Evolutionary conservation across 2,797 vertebrate species (phyloP).

Genomic region (Antennarius maculatus): DNA sequence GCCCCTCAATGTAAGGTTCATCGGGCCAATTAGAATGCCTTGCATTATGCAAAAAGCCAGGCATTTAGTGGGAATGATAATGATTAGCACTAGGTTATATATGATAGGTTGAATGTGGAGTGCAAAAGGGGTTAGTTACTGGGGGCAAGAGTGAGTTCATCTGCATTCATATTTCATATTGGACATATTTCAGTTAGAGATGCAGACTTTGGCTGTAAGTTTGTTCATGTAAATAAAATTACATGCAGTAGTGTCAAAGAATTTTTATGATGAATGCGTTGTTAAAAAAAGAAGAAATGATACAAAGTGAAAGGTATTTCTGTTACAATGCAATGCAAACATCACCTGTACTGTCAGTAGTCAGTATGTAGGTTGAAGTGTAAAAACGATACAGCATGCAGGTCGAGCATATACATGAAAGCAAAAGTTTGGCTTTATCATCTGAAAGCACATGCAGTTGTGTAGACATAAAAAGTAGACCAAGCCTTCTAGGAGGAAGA

Average conservation of each 20-base stretch:
- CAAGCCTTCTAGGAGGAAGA: too few relatives aligned
- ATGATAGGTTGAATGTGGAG: conserved; percentile 51
- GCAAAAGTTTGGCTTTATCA: background rate
- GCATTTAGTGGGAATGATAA: conserved; percentile 79
- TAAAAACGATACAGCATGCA: background rate
- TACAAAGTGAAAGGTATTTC: conserved; percentile 7
- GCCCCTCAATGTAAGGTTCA: conserved; percentile 68
- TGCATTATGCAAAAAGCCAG: conserved; percentile 72
- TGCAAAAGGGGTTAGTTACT: conserved; percentile 47
- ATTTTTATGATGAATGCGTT: conserved; percentile 6
- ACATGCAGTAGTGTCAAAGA: background rate
- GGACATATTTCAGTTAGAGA: conserved; percentile 58
- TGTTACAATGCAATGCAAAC: background rate
- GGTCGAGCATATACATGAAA: background rate
- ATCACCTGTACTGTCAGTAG: background rate
- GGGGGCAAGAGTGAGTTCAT: conserved; percentile 42
- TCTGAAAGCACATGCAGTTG: conserved; percentile 16
- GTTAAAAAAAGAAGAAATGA: background rate
- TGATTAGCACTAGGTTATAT: conserved; percentile 68
- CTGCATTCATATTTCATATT: conserved; percentile 51
- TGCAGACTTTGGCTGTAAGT: conserved; percentile 2
- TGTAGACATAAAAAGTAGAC: too few relatives aligned
- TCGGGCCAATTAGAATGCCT: conserved; percentile 74
- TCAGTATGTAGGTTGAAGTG: background rate
- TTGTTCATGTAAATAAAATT: conserved; percentile 16